Base-by-base conservation (phyloP, 2,888 invertebrate species). In the Cynaeus angustus region DNA sequence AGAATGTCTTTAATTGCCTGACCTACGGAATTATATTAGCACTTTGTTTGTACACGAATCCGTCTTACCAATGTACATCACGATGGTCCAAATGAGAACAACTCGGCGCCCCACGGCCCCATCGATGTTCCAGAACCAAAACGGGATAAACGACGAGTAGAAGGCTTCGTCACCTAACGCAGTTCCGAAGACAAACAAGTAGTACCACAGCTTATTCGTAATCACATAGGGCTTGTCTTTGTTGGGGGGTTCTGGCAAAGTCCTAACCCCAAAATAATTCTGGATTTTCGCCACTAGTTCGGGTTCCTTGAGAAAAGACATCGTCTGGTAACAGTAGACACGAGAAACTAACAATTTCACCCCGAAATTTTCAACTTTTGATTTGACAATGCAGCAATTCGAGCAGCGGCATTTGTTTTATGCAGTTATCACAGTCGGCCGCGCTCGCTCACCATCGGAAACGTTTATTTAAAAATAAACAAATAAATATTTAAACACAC, bases 41-140 rank as follows among this genome's bases (percentile, higher is more conserved):
- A 28, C 48, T 3, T 0, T 21, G 21, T 21, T 21, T 1, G 21
- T 21, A 21, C 21, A 3, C 1, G 4, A 21, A 21, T 21, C 21
- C 1, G 4, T 21, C 12, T 38, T 85, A 93, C 94, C 95, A 81
- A 93, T 90, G 78, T 94, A 94, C 95, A 95, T 95, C 64, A 92
- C 88, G 67, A 92, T 87, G 21, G 93, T 90, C 95, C 95, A 95
- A 13, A 95, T 91, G 7, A 94, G 86, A 8, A 95, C 91, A 12
- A 96, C 91, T 83, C 95, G 88, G 75, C 97, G 87, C 9, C 94
- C 94, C 1, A 96, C 93, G 26, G 92, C 92, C 13, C 94, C 93
- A 85, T 97, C 97, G 67, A 97, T 89, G 85, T 97, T 97, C 97
- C 97, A 97, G 82, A 96, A 94, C 92, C 95, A 95, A 84, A 95